Evolutionary conservation across 2,888 invertebrate species (phyloP), one percentile per base, ranked within the genome.

Genomic region (Nephrocerus scutellatus): DNA sequence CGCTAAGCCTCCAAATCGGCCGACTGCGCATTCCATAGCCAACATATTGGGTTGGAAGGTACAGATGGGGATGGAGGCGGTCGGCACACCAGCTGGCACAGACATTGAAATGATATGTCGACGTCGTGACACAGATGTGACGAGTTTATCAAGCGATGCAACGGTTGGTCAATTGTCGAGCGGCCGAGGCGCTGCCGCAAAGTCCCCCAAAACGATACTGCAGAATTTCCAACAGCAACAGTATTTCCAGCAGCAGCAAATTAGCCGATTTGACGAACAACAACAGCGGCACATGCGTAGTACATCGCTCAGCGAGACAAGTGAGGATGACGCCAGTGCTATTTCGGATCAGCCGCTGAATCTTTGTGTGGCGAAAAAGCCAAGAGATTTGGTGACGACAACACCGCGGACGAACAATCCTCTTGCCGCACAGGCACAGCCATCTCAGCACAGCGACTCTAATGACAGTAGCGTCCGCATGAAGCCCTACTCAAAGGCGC

Each of bases 11-110:
- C 86, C 86, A 8, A 80, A 80, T 53, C 76, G 76, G 38, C 88
- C 88, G 2, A 91, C 92, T 2, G 85, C 90, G 5, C 88, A 90
- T 66, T 78, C 81, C 25, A 92, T 93, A 59, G 82, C 84, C 49
- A 85, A 91, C 62, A 92, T 92, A 50, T 72, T 93, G 53, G 89
- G 88, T 15, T 70, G 80, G 66, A 61, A 59, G 20, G 24, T 16
- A 10, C 41, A 42, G 3, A 29, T 30, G 6, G 5, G 4, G 41
- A 35, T 28, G 41, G 36, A 14, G 37, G 35, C 7, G 20, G 32
- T 12, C 22, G 19, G 14, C 21, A 23, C 32, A 12, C 24, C n/a
- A 25, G 13, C 6, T 21, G 4, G 14, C 8, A 6, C 18, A 8
- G 18, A 12, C n/a, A n/a, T n/a, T n/a, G n/a, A n/a, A n/a, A 21